Conservation (phyloP, 2,888 invertebrate genomes). For the Apamea anceps region DNA sequence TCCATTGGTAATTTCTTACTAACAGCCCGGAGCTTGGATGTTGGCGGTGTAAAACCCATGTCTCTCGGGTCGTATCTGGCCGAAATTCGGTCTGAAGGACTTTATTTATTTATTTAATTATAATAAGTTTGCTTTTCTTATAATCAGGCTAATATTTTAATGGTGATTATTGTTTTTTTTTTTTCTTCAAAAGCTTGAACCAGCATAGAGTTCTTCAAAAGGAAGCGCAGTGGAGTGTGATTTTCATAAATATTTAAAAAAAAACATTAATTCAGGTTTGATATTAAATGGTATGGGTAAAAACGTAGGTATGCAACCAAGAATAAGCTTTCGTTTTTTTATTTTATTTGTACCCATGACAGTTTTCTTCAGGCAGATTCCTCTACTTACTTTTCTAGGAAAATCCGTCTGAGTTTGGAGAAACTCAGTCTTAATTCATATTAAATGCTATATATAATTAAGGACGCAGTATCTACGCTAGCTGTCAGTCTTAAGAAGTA, state of each 20-base stretch:
- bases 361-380: background rate
- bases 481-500: constrained; percentile 21
- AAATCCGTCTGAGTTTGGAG: background rate
- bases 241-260: background rate
- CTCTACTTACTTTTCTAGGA: background rate
- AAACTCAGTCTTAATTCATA: background rate
- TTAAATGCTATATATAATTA: background rate
- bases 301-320: background rate
- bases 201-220: background rate
- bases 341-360: background rate
- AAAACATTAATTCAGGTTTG: background rate
- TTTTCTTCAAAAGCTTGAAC: background rate
- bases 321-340: background rate
- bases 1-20: background rate
- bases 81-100: background rate
- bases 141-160: background rate
- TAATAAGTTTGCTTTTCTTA: background rate
- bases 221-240: background rate
- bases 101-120: background rate
- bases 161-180: background rate
- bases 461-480: constrained; percentile 1
- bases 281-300: background rate
- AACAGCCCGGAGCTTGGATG: background rate
- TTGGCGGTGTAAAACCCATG: background rate
- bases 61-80: background rate